These are phyloP conservation scores for Nephrotoma appendiculata DNA, from an alignment of 2,888 invertebrate genomes.

Conservation along the genomic window DNA sequence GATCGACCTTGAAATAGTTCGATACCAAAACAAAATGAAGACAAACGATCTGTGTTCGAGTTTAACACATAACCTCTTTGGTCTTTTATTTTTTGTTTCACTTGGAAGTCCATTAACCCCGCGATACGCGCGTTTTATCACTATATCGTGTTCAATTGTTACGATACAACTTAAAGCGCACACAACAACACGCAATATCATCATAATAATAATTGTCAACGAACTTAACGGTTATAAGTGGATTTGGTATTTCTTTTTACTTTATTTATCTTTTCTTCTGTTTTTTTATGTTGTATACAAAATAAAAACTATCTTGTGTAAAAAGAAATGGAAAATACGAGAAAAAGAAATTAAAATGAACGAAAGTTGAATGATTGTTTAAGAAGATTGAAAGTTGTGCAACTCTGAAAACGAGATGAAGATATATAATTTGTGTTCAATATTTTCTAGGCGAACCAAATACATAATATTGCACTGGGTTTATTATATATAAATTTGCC, in stretches of 20 bases:
- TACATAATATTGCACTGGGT: no score
- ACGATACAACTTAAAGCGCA: background rate
- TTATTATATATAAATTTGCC: no score
- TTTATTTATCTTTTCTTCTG: background rate
- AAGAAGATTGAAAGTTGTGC: background rate
- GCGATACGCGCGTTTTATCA: background rate
- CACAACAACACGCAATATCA: background rate
- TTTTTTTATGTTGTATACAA: background rate
- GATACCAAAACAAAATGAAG: background rate
- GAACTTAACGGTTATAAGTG: background rate
- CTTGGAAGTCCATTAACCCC: background rate
- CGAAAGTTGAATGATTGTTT: background rate
- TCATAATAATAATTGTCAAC: background rate
- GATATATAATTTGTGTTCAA: background rate
- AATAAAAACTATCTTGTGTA: background rate
- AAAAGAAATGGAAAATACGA: background rate
- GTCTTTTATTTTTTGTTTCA: background rate
- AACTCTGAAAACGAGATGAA: background rate
- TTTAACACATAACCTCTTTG: background rate
- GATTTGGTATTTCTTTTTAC: background rate
- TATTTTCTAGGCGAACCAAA: background rate
- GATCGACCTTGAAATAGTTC: constrained; percentile 3
- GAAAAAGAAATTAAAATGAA: background rate
- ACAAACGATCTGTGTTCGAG: background rate
- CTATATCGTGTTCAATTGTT: background rate